Evolutionary conservation across 2,797 vertebrate species (phyloP).

Genomic region (Kryptolebias ocellatus): DNA sequence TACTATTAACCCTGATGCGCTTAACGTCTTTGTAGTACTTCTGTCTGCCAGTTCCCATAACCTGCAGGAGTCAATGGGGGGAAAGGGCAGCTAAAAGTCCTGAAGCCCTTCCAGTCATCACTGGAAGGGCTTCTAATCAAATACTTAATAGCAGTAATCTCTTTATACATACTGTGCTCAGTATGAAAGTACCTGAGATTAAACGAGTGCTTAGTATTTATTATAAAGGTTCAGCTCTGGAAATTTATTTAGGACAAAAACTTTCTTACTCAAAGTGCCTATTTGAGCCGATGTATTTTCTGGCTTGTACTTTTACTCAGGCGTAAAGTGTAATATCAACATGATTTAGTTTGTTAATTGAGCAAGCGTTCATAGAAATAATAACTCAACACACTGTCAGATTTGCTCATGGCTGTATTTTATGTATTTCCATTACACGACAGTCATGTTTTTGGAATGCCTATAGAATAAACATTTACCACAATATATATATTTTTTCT

Average conservation of each 20-base stretch:
- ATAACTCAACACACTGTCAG: slow-evolving; percentile 28
- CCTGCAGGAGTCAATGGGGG: background rate
- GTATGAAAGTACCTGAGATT: too few relatives aligned
- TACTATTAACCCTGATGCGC: slow-evolving; percentile 18
- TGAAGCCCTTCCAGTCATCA: too few relatives aligned
- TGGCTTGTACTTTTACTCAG: background rate
- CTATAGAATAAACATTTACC: slow-evolving; percentile 22
- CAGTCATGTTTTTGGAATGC: slow-evolving; percentile 30
- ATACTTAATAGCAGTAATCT: too few relatives aligned
- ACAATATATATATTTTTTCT: background rate
- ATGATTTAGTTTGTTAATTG: too few relatives aligned
- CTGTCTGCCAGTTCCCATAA: slow-evolving; percentile 8
- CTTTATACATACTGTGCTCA: too few relatives aligned
- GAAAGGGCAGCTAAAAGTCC: too few relatives aligned
- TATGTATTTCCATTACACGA: slow-evolving; percentile 33
- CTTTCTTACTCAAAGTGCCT: too few relatives aligned
- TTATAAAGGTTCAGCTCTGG: too few relatives aligned
- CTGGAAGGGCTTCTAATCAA: too few relatives aligned
- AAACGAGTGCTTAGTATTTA: too few relatives aligned
- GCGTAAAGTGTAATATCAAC: background rate
- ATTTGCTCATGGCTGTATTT: slow-evolving; percentile 23
- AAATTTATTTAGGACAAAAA: too few relatives aligned
- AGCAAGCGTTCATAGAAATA: slow-evolving; percentile 7
- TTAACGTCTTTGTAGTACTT: background rate
- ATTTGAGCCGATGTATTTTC: too few relatives aligned